Conservation (phyloP, 2,113 vertebrate species). For the Noctilio leporinus region DNA sequence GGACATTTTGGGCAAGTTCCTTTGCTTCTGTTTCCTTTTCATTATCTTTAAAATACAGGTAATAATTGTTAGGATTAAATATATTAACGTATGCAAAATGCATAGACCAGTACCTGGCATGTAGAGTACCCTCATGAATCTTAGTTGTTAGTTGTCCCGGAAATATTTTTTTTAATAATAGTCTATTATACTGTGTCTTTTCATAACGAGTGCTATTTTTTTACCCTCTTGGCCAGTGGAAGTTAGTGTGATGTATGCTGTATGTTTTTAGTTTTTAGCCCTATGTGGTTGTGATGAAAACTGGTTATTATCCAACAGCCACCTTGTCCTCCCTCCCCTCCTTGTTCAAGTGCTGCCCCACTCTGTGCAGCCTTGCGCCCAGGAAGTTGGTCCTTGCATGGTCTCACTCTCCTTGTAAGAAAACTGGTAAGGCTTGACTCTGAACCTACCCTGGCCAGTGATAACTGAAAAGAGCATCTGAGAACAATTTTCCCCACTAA, state of each 20-base stretch:
- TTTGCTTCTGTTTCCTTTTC: neutral
- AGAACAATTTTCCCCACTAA: neutral
- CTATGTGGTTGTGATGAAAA: neutral
- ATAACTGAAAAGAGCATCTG: neutral
- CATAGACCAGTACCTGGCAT: neutral
- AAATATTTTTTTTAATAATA: neutral
- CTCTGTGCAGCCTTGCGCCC: neutral
- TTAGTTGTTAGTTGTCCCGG: neutral
- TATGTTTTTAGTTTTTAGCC: neutral
- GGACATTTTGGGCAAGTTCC: neutral
- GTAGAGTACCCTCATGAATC: neutral
- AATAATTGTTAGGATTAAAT: neutral
- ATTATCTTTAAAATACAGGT: neutral
- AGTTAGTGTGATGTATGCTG: neutral
- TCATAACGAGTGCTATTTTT: neutral
- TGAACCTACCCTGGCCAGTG: neutral
- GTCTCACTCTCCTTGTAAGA: neutral
- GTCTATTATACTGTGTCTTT: neutral
- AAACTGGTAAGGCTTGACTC: neutral
- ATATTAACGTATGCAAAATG: neutral
- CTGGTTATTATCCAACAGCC: neutral
- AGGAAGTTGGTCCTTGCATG: neutral
- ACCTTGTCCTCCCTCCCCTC: neutral
- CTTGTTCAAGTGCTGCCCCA: neutral
- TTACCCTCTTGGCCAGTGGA: neutral